Conservation (phyloP, 1,140 invertebrate genomes). For the Atta texana region DNA sequence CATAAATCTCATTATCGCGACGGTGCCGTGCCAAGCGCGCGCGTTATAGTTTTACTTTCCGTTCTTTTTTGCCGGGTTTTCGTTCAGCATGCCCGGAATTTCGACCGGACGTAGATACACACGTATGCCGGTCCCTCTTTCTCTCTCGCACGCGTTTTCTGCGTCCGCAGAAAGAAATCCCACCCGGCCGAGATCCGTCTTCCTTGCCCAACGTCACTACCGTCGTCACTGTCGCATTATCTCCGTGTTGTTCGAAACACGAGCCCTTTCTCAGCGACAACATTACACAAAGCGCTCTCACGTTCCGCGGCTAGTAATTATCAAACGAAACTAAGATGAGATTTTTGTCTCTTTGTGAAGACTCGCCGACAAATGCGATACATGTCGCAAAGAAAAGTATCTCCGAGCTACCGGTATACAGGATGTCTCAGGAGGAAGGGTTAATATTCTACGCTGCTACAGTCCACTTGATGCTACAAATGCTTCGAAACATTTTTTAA, state of each 20-base stretch:
- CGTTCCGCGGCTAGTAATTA: conserved; percentile 70
- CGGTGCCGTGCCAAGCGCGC: conserved; percentile 57
- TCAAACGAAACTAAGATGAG: conserved; percentile 54
- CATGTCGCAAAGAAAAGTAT: neutral
- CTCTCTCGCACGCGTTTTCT: conserved; percentile 7
- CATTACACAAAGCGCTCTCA: conserved; percentile 60
- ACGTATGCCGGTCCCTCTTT: neutral
- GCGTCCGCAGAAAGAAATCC: conserved; percentile 45
- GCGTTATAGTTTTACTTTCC: conserved; percentile 67
- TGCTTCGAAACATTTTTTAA: too few relatives aligned
- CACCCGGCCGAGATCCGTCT: conserved; percentile 50
- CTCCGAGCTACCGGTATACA: neutral
- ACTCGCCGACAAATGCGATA: conserved; percentile 32
- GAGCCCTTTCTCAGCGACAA: conserved; percentile 51
- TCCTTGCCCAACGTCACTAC: conserved; percentile 26
- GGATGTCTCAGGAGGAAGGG: too few relatives aligned
- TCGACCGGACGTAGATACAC: conserved; percentile 41
- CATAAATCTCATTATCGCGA: conserved; percentile 78
- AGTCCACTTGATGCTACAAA: too few relatives aligned
- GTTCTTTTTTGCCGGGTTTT: conserved; percentile 24
- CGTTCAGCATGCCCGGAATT: conserved; percentile 45
- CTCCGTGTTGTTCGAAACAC: conserved; percentile 61
- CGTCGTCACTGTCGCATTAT: conserved; percentile 60
- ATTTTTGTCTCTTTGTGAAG: conserved; percentile 39
- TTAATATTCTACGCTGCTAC: too few relatives aligned